Evolutionary conservation across 2,888 invertebrate species (phyloP), one percentile per base, ranked within the genome.

Genomic region (Tipula unca): DNA sequence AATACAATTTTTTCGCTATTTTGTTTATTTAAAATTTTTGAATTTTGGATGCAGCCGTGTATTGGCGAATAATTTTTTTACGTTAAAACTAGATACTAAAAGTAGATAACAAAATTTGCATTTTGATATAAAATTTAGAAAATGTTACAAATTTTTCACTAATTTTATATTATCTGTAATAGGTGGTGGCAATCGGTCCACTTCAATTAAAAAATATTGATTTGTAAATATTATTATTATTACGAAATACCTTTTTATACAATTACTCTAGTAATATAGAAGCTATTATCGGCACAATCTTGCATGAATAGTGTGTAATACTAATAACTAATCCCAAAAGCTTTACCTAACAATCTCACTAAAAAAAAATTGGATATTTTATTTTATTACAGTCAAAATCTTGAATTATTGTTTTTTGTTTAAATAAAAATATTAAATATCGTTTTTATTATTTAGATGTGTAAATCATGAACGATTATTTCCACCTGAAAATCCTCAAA

Each of bases 401-500:
- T 36, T n/a, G 10, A 20, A 84, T 17, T 69, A 10, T n/a, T n/a
- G n/a, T n/a, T n/a, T n/a, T 69, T 69, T 69, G 69, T 69, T 25
- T 69, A 29, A 84, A 35, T n/a, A 84, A 29, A 36, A 29, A 84
- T 29, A 84, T 35, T 8, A 84, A 82, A 83, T 84, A 25, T 69
- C 69, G 29, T 89, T 91, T 91, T 91, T 88, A 90, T 90, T 89
- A 89, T 89, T 88, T 93, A 94, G 94, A 93, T 94, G 94, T 93
- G 92, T 93, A 92, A 89, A 92, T 89, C 91, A 91, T 90, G 91
- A 91, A 89, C 91, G 90, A 88, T 91, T 92, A 89, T 93, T 94
- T 89, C 93, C 93, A 88, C 93, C 93, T 87, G 92, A 92, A 89
- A 91, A 91, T 90, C 93, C 94, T 87, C 91, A 93, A 89, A 93